Evolutionary conservation across 2,797 vertebrate species (phyloP).

Genomic region (Eremophila alpestris): DNA sequence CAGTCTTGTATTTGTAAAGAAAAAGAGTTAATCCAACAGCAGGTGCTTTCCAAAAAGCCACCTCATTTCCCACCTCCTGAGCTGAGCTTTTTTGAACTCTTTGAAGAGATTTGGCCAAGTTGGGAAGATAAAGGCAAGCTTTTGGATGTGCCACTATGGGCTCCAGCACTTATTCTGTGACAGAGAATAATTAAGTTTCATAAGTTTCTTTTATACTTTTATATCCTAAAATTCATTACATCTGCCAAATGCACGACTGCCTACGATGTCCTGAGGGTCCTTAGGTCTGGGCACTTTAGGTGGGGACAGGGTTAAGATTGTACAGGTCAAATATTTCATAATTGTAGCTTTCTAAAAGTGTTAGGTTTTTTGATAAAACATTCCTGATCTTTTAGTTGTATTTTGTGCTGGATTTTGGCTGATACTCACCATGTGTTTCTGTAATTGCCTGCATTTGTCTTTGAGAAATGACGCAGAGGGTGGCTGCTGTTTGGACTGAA

Average conservation of each 20-base stretch:
- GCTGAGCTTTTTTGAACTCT: background rate
- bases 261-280: accelerated
- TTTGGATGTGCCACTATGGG: accelerated
- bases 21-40: background rate
- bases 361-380: background rate
- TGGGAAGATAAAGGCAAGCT: background rate
- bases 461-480: background rate
- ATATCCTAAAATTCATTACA: background rate
- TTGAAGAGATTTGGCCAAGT: background rate
- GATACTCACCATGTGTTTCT: background rate
- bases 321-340: background rate
- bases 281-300: background rate
- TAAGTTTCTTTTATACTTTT: background rate
- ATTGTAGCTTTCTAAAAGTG: background rate
- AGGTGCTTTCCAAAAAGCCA: background rate
- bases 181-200: background rate
- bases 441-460: background rate
- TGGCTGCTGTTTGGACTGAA: background rate
- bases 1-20: background rate
- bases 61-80: background rate
- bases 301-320: background rate
- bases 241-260: accelerated
- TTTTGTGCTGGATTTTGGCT: background rate
- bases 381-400: background rate
- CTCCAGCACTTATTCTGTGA: background rate